phyloP scores from a whole-genome alignment of 2,888 invertebrate species.

The Pilophorus perplexus region DNA sequence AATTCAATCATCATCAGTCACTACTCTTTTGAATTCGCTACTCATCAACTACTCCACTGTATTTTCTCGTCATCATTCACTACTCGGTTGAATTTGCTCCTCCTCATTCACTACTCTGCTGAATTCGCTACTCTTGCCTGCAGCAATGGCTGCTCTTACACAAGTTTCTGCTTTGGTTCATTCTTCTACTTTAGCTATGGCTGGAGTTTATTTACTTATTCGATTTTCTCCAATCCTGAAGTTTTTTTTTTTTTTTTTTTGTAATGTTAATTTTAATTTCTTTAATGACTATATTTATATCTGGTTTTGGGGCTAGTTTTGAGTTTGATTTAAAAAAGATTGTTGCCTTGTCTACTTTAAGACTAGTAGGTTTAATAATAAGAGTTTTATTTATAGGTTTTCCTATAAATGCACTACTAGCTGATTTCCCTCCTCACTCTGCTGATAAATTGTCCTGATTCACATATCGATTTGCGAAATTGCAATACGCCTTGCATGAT shows the following conservation, averaged over 20 bases:
- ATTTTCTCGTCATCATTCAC: too few relatives aligned
- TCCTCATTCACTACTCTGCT: too few relatives aligned
- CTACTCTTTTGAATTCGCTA: too few relatives aligned
- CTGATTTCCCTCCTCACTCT: neutral
- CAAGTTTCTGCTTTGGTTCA: constrained; percentile 30
- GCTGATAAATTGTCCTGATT: constrained; percentile 1
- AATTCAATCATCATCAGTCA: too few relatives aligned
- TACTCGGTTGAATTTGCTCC: too few relatives aligned
- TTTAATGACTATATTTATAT: constrained; percentile 34
- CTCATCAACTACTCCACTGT: too few relatives aligned
- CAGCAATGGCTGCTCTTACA: constrained; percentile 23
- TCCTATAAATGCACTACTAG: constrained; percentile 44
- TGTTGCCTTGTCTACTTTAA: constrained; percentile 74
- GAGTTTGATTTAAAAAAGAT: constrained; percentile 68
- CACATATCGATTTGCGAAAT: too few relatives aligned
- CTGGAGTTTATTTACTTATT: constrained; percentile 26
- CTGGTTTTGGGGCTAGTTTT: constrained; percentile 51
- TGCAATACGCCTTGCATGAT: too few relatives aligned
- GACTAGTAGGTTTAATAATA: constrained; percentile 63
- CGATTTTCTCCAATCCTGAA: neutral
- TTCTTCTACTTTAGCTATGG: constrained; percentile 34
- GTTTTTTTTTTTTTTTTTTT: constrained; percentile 10
- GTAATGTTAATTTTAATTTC: neutral
- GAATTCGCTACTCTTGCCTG: too few relatives aligned
- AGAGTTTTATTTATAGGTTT: constrained; percentile 60